Evolutionary conservation across 1,140 invertebrate genomes (phyloP), one percentile per base, ranked within the genome.

Genomic region (Drosophila tristis): DNA sequence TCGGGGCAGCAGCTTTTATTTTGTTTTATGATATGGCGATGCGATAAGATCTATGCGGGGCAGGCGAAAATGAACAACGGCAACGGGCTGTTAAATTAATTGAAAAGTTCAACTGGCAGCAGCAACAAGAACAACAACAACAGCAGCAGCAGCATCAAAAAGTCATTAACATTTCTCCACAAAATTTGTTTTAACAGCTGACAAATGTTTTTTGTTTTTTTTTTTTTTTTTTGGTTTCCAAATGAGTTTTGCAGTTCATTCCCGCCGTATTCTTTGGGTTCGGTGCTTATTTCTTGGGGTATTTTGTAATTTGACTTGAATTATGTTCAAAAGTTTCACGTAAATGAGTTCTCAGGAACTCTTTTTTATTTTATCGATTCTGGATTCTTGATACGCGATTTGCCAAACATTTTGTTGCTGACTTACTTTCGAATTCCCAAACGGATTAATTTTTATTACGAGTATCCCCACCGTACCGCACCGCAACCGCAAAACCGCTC

Each of bases 131-230:
- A 29, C 72, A 63, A n/a, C 65, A 71, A 29, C 61, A 84, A 47
- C 50, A 61, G 26, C 29, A 59, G 35, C 48, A 74, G 8, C 50
- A 56, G 45, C 53, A 57, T 44, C 55, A 63, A 63, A 64, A 82
- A 81, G 49, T 67, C 82, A 82, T 86, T 82, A 86, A 75, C 81
- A 82, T 87, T 82, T 74, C 62, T 68, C 55, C 66, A 57, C 49
- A 66, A 59, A 86, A 81, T 87, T 78, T 81, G 74, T 82, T 86
- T 87, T 72, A 78, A 82, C 82, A 82, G 81, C 81, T 87, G 81
- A 86, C 81, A 86, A 87, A 81, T 86, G 81, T 66, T 60, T 57
- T 45, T 49, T 25, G 3, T 86, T 82, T 66, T 60, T 57, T 45
- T 49, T 25, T 25, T 86, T 82, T 66, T 60, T 57, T 45, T 42